These are phyloP conservation scores for Schlechtendalia chinensis DNA, from an alignment of 1,140 invertebrate species.

Conservation along the genomic window DNA sequence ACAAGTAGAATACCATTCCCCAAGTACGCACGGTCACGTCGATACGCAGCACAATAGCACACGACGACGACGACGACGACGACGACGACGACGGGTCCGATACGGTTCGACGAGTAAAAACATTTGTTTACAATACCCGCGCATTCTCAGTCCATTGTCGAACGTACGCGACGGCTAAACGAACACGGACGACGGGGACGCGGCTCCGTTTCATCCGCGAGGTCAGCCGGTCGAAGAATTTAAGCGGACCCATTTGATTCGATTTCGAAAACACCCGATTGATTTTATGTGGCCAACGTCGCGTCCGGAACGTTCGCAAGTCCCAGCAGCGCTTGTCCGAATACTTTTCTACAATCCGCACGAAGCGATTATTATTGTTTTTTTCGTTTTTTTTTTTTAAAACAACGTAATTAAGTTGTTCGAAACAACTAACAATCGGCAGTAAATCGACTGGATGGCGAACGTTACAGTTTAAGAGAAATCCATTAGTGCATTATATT, in stretches of 20 bases:
- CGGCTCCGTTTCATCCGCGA: constrained; percentile 18
- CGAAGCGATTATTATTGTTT: not conserved
- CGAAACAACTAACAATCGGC: not conserved
- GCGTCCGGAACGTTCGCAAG: not conserved
- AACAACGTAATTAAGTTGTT: constrained; percentile 39
- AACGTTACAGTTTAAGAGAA: not conserved
- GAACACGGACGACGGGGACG: not conserved
- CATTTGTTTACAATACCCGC: constrained; percentile 40
- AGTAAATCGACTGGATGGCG: not conserved
- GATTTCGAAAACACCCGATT: constrained; percentile 13
- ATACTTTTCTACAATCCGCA: not conserved
- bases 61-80: too few species aligned
- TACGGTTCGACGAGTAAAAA: constrained; percentile 17
- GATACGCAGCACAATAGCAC: not conserved
- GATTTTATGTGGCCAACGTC: not conserved
- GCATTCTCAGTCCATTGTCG: constrained; percentile 22
- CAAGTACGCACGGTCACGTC: not conserved
- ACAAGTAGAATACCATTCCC: not conserved
- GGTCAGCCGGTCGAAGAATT: constrained; percentile 43
- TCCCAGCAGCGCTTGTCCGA: not conserved
- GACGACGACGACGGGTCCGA: too few species aligned
- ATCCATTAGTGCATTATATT: not conserved
- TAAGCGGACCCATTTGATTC: not conserved
- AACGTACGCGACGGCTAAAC: constrained; percentile 10
- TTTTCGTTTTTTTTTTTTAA: not conserved